Percentiles rank a stretch among this genome's conserved stretches.
Evolutionary conservation across 1,140 invertebrate species (phyloP).

Genomic region (Drosophila arizonae): DNA sequence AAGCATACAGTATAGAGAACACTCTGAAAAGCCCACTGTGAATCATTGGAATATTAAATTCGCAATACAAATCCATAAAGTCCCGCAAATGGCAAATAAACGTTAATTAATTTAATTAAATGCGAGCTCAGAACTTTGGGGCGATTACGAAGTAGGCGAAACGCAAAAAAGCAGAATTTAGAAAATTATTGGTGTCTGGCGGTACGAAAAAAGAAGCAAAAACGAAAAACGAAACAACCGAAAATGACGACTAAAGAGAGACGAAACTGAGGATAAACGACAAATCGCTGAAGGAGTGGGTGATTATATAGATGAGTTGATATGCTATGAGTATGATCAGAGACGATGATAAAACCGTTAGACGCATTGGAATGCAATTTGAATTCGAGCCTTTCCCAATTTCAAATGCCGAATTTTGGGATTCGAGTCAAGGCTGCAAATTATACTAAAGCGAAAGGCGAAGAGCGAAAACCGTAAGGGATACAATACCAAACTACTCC

Average conservation of each 20-base stretch:
- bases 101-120: constrained; percentile 71
- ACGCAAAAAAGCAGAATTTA: constrained; percentile 38
- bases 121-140: constrained; percentile 18
- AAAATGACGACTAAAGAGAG: constrained; percentile 7
- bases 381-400: constrained; percentile 30
- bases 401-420: neutral
- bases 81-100: constrained; percentile 35
- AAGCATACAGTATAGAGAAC: too few relatives aligned
- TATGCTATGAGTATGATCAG: constrained; percentile 38
- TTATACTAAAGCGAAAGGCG: constrained; percentile 25
- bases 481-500: constrained; percentile 43
- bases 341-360: constrained; percentile 68
- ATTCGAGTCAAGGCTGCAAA: constrained; percentile 44
- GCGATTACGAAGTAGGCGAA: constrained; percentile 57
- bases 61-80: constrained; percentile 40
- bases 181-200: constrained; percentile 66
- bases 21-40: neutral
- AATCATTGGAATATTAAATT: constrained; percentile 20
- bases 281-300: constrained; percentile 44
- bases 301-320: constrained; percentile 32
- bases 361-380: constrained; percentile 77
- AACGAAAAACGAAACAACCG: too few relatives aligned
- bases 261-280: constrained; percentile 62
- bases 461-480: constrained; percentile 16
- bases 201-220: neutral